These are phyloP conservation scores for Ormyrus nitidulus DNA, from an alignment of 2,888 invertebrate species.

Conservation along the genomic window DNA sequence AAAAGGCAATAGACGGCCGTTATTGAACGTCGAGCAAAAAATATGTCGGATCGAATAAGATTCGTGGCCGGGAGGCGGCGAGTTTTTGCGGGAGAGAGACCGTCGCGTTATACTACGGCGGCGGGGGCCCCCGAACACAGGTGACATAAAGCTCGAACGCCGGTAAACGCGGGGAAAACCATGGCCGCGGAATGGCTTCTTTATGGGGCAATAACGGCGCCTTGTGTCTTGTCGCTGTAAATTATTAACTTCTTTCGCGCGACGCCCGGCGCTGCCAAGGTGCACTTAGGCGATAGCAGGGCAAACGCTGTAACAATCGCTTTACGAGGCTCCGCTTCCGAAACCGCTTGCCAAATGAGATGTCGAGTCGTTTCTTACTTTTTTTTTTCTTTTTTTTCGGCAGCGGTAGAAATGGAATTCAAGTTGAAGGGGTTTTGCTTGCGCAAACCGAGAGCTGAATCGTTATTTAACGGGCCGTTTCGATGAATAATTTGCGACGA, in stretches of 20 bases:
- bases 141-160: constrained; percentile 40
- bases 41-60: constrained; percentile 11
- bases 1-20: not conserved
- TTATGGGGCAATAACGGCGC: constrained; percentile 71
- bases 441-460: too few species aligned
- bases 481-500: not conserved
- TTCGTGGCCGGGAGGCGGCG: not conserved
- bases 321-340: constrained; percentile 19
- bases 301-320: constrained; percentile 37
- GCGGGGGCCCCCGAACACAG: not conserved
- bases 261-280: not conserved
- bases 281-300: constrained; percentile 4
- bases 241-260: constrained; percentile 66
- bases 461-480: not conserved
- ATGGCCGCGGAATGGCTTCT: constrained; percentile 63
- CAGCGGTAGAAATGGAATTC: too few species aligned
- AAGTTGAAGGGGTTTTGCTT: too few species aligned
- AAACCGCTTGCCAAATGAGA: constrained; percentile 19
- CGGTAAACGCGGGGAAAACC: constrained; percentile 58
- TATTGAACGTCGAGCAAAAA: constrained; percentile 6
- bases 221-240: constrained; percentile 70
- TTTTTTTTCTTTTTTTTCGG: too few species aligned
- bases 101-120: not conserved
- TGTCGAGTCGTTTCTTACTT: too few species aligned
- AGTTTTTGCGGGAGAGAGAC: too few species aligned